Evolutionary conservation across 2,797 vertebrate species (phyloP).

Genomic region (Adelosebastes latens): DNA sequence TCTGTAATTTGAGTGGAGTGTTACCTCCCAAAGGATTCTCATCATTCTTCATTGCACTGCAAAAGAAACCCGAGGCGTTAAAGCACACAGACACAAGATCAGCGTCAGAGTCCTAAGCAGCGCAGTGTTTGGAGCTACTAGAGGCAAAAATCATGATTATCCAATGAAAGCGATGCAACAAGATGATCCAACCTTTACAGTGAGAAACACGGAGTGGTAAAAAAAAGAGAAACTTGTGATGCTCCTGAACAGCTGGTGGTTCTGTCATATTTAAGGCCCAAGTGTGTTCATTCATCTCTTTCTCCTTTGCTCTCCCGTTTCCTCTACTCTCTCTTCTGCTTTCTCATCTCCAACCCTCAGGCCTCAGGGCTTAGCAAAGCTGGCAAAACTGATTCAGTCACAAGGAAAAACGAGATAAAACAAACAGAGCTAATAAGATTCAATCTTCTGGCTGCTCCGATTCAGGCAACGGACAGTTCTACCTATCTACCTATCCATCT

Average conservation of each 20-base stretch:
- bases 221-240: conserved; percentile 2
- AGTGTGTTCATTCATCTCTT: conserved; percentile 30
- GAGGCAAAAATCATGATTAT: conserved; percentile 35
- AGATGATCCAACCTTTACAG: conserved; percentile 16
- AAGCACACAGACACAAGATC: conserved; percentile 25
- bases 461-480: background rate
- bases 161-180: conserved; percentile 41
- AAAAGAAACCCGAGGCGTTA: conserved; percentile 20
- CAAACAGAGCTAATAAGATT: background rate
- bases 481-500: background rate
- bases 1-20: conserved; percentile 40
- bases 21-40: conserved; percentile 41
- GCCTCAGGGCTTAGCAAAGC: conserved; percentile 17
- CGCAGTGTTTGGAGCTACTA: background rate
- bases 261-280: conserved; percentile 26
- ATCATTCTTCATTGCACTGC: conserved; percentile 40
- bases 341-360: conserved; percentile 21
- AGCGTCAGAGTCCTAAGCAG: conserved; percentile 24
- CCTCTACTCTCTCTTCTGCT: conserved; percentile 10
- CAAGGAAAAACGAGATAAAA: background rate
- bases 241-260: conserved; percentile 40
- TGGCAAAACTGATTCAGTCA: conserved; percentile 32
- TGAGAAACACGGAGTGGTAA: background rate
- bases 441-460: background rate
- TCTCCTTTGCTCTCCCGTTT: conserved; percentile 15